Evolutionary conservation across 1,140 invertebrate species (phyloP).

Genomic region (Propsilocerus akamusi): DNA sequence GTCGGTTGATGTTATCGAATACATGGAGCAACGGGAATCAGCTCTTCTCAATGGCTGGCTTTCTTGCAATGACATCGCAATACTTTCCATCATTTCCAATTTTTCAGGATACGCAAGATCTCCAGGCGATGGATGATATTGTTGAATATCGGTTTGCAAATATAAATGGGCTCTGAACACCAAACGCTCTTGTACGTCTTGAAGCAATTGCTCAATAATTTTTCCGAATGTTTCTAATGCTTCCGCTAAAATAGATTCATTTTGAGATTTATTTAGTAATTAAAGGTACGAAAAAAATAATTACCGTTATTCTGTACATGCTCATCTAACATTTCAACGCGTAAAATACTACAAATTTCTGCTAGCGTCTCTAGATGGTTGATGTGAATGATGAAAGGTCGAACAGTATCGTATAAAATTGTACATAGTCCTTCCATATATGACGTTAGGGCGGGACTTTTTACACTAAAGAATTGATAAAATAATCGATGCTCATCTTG

Average conservation of each 20-base stretch:
- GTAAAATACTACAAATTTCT: slow-evolving; percentile 87
- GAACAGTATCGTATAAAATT: slow-evolving; percentile 76
- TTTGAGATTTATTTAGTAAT: background rate
- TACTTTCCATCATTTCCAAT: slow-evolving; percentile 91
- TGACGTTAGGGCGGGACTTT: slow-evolving; percentile 43
- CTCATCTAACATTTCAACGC: slow-evolving; percentile 87
- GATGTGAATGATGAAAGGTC: slow-evolving; percentile 93
- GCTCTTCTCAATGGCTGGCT: slow-evolving; percentile 32
- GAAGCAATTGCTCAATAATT: slow-evolving; percentile 69
- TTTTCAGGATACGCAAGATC: slow-evolving; percentile 97
- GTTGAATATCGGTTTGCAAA: slow-evolving; percentile 75
- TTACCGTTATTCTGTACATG: slow-evolving; percentile 73
- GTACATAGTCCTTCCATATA: slow-evolving; percentile 75
- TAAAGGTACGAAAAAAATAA: slow-evolving; percentile 10
- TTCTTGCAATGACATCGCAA: slow-evolving; percentile 48
- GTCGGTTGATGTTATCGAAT: slow-evolving; percentile 37
- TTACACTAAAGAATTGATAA: slow-evolving; percentile 66
- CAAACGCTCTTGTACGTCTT: slow-evolving; percentile 91
- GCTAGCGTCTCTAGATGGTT: slow-evolving; percentile 95
- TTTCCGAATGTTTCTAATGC: slow-evolving; percentile 65
- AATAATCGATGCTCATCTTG: slow-evolving; percentile 83
- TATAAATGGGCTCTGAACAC: slow-evolving; percentile 93
- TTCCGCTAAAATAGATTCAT: slow-evolving; percentile 23
- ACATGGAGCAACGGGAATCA: slow-evolving; percentile 44
- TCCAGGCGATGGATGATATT: slow-evolving; percentile 76